Evolutionary conservation across 2,113 vertebrate species (phyloP).

Genomic region (Daubentonia madagascariensis): DNA sequence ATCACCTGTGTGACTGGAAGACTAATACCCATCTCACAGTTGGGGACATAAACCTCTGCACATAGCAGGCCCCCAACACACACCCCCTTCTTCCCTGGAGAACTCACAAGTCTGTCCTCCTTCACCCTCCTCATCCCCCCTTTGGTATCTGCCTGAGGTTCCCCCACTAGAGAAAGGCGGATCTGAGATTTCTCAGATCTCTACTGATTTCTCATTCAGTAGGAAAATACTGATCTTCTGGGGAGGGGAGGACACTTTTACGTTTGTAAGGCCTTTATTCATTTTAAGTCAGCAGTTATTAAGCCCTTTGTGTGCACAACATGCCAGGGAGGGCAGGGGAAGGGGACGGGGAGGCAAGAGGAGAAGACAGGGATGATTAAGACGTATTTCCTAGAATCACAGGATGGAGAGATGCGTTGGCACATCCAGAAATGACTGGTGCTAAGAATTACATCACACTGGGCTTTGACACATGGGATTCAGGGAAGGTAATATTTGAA

Average conservation of each 20-base stretch:
- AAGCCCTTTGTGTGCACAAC: not conserved
- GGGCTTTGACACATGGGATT: not conserved
- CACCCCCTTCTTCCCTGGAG: not conserved
- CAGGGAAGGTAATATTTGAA: not conserved
- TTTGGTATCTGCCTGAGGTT: not conserved
- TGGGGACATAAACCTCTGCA: not conserved
- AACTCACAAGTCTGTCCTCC: not conserved
- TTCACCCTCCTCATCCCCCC: not conserved
- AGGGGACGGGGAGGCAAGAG: not conserved
- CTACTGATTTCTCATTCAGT: not conserved
- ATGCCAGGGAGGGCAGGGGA: not conserved
- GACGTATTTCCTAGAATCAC: not conserved
- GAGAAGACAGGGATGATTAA: not conserved
- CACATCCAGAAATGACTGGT: not conserved
- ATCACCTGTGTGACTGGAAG: not conserved
- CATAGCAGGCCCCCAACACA: rapidly evolving
- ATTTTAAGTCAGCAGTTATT: not conserved
- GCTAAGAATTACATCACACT: not conserved
- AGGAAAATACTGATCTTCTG: not conserved
- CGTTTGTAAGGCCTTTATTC: not conserved
- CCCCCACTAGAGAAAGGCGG: not conserved
- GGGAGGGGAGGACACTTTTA: not conserved
- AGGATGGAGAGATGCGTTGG: not conserved
- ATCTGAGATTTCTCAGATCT: not conserved
- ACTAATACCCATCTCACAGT: not conserved